Evolutionary conservation across 2,113 vertebrate species (phyloP).

Genomic region (Semnornis frantzii): DNA sequence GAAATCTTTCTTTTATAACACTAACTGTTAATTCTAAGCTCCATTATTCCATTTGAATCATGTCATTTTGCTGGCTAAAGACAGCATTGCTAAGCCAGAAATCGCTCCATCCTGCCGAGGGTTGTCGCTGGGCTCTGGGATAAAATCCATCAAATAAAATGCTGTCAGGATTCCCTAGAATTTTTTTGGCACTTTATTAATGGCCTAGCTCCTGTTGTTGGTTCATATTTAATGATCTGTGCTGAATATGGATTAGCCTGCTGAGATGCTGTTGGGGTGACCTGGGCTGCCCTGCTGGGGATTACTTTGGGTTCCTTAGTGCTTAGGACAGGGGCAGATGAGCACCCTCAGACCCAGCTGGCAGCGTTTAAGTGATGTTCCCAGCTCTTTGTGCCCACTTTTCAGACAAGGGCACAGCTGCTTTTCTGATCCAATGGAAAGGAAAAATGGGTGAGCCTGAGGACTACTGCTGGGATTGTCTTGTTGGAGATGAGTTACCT

Average conservation of each 20-base stretch:
- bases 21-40: slow-evolving; percentile 75
- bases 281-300: background rate
- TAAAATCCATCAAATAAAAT: slow-evolving; percentile 61
- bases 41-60: slow-evolving; percentile 71
- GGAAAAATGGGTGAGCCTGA: background rate
- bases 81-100: slow-evolving; percentile 64
- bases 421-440: slow-evolving; percentile 15
- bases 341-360: background rate
- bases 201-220: slow-evolving; percentile 49
- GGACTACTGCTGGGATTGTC: slow-evolving; percentile 45
- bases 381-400: background rate
- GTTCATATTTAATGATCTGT: slow-evolving; percentile 43
- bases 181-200: slow-evolving; percentile 70
- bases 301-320: background rate
- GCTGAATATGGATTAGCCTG: slow-evolving; percentile 60
- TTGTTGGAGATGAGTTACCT: slow-evolving; percentile 16
- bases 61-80: slow-evolving; percentile 72
- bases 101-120: slow-evolving; percentile 58
- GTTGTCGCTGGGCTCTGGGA: slow-evolving; percentile 50
- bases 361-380: background rate
- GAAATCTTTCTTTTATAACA: slow-evolving; percentile 69
- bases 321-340: background rate
- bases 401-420: slow-evolving; percentile 35
- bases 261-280: slow-evolving; percentile 46
- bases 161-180: slow-evolving; percentile 63